A percentile compares a stretch with the other conserved stretches of the same genome.
Evolutionary conservation across 2,888 invertebrate species (phyloP).

Genomic region (Cheilosia urbana): DNA sequence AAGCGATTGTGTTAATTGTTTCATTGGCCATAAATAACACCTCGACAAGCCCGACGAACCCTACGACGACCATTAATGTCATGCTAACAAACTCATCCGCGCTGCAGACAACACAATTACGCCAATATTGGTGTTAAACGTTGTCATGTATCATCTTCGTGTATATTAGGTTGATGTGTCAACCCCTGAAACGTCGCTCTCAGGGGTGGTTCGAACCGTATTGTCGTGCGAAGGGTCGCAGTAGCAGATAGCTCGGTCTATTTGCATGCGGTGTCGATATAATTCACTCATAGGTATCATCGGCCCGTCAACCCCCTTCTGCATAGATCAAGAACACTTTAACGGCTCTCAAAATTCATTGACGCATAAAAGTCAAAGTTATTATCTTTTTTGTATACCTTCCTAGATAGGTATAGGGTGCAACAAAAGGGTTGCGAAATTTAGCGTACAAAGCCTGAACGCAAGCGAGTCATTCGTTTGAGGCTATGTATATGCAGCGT

Average conservation of each 20-base stretch:
- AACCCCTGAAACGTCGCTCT: conserved; percentile 47
- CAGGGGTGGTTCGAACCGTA: conserved; percentile 34
- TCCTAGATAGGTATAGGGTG: conserved; percentile 25
- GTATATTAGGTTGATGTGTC: conserved; percentile 47
- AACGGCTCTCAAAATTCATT: conserved; percentile 75
- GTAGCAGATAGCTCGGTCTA: conserved; percentile 47
- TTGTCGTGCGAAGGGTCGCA: conserved; percentile 24
- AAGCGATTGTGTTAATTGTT: conserved; percentile 74
- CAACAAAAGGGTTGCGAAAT: conserved; percentile 46
- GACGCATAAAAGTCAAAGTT: conserved; percentile 76
- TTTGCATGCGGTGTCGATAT: conserved; percentile 67
- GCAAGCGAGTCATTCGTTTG: conserved; percentile 19
- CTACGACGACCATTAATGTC: conserved; percentile 72
- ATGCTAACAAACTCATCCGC: conserved; percentile 76
- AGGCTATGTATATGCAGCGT: conserved; percentile 16
- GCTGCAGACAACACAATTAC: conserved; percentile 71
- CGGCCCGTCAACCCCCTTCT: conserved; percentile 43
- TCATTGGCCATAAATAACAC: conserved; percentile 74
- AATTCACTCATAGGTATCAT: conserved; percentile 10
- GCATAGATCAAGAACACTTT: conserved; percentile 42
- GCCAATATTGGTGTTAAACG: conserved; percentile 72
- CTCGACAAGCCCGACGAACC: conserved; percentile 71
- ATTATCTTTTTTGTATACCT: conserved; percentile 26
- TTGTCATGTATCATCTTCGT: conserved; percentile 73
- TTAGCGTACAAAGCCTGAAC: background rate